Base-by-base conservation (phyloP, 2,888 invertebrate species). In the Drosophila leonis region DNA sequence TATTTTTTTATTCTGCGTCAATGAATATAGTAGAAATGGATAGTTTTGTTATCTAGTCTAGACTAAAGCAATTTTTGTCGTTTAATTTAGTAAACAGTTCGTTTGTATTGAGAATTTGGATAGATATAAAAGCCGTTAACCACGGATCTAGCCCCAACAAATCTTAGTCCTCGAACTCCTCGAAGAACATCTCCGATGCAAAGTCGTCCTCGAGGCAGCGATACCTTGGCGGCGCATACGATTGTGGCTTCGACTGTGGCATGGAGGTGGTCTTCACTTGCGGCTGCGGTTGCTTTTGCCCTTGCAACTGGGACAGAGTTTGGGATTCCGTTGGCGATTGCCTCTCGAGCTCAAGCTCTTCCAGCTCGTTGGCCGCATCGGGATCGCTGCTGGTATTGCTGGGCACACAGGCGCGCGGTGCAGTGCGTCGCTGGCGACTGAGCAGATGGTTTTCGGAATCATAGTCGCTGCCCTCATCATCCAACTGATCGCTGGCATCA, bases 141-240 rank as follows among this genome's bases (percentile, higher is more conserved):
- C 68, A 24, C 33, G 24, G 39, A 67, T 39, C 12, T 39, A 39
- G 52, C 33, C 41, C 41, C 9, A 10, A 24, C 9, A n/a, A 37
- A 10, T 24, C 1, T 61, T 39, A 77, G 9, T 77, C 80, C 1
- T 67, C 82, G 9, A 55, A 60, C 4, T 68, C 59, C 29, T 81
- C 78, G 27, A 73, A 78, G n/a, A 54, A 73, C 51, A 78, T 49
- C 5, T 82, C 66, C 7, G 67, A 71, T 27, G 78, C 57, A 24
- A 85, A 89, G 33, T 85, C 77, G 31, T 84, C 85, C 12, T 72
- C 71, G 20, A 87, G 71, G 37, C 61, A 56, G n/a, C 71, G 78
- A 66, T 18, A 81, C 5, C 65, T 63, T 2, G 13, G 13, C 8
- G 35, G 31, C 3, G 46, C 15, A 6, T 42, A 12, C 4, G 51